These are phyloP conservation scores for Papilio glaucus DNA, from an alignment of 1,140 invertebrate species.

Conservation along the genomic window DNA sequence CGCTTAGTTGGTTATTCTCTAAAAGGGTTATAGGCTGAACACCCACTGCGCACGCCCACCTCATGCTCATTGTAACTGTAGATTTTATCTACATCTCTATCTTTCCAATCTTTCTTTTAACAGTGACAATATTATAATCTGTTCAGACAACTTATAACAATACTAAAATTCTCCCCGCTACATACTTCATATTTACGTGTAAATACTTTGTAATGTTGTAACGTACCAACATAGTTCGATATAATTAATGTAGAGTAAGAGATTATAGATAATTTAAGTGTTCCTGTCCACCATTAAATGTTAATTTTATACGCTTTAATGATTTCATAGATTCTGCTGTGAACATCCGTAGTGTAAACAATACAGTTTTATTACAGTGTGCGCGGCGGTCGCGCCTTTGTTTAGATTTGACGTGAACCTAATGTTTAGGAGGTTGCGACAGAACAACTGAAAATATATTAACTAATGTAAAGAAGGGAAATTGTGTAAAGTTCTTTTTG, in stretches of 20 bases:
- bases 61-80: no score
- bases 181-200: no score
- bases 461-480: neutral
- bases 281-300: slow-evolving; percentile 19
- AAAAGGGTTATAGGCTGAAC: no score
- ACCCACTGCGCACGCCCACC: no score
- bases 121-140: no score
- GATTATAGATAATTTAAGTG: slow-evolving; percentile 23
- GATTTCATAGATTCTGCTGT: slow-evolving; percentile 11
- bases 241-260: slow-evolving; percentile 15
- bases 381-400: slow-evolving; percentile 1
- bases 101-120: no score
- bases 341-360: slow-evolving; percentile 18
- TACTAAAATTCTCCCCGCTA: no score
- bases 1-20: no score
- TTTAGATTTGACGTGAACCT: slow-evolving; percentile 11
- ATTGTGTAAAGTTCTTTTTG: neutral
- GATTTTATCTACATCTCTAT: no score
- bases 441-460: neutral
- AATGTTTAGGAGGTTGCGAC: slow-evolving; percentile 7
- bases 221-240: neutral
- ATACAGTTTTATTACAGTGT: slow-evolving; percentile 22
- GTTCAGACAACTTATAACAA: no score
- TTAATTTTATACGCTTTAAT: slow-evolving; percentile 8
- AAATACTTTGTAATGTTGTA: neutral